Base-by-base conservation (phyloP, 2,797 vertebrate genomes). In the Epinephelus coioides region DNA sequence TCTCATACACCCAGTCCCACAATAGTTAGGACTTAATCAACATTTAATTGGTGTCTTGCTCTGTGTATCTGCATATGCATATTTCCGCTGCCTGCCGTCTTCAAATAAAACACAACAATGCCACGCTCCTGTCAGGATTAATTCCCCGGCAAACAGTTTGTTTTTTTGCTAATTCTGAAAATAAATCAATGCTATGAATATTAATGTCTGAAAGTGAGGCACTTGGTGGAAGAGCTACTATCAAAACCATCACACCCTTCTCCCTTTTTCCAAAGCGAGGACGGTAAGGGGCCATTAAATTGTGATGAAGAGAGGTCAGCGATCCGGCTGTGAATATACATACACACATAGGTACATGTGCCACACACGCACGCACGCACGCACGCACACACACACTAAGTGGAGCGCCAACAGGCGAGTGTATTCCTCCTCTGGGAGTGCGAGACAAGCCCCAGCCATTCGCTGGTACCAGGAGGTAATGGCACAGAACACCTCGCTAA, bases 391-490 rank as follows among this genome's bases (percentile, higher is more conserved):
- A 69, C 88, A 69, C 76, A 76, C 72, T 78, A 64, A 89, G 84
- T 47, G 49, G 73, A 86, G 81, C 81, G 69, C 91, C 90, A 92
- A 93, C 91, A 92, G 91, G 90, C 87, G 71, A 73, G 87, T 75
- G 79, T 87, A 83, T 89, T 73, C 79, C 85, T 92, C 93, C 94
- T 93, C 86, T 88, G 94, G 92, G 92, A 93, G 89, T 87, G 88
- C 18, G 81, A 92, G 91, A 91, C 90, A 85, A 91, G 92, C 90
- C 88, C 82, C 85, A 89, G 92, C 87, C 91, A 90, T 88, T 91
- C 87, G 55, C 81, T 79, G 92, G 94, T 95, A 94, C 95, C 94
- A 95, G 89, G 95, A 95, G 94, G 94, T 95, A 95, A 96, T 92
- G 94, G 92, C 92, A 93, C 93, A 92, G 92, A 95, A 94, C 93